Evolutionary conservation across 1,140 invertebrate genomes (phyloP).

Genomic region (Diploscapter pachys): DNA sequence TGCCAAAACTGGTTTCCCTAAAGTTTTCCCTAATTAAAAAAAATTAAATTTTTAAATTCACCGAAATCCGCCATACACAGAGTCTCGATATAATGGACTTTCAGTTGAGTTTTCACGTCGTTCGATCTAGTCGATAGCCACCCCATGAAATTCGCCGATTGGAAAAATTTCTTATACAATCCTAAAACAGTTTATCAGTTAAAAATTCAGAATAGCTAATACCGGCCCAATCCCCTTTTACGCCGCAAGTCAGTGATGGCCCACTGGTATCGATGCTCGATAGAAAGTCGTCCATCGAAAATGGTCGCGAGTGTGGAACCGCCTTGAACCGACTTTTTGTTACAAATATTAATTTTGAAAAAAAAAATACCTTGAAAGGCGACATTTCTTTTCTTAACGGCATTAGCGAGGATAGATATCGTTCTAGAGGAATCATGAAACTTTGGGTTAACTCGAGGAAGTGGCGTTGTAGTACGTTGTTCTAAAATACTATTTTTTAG

Average conservation of each 20-base stretch:
- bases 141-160: conserved; percentile 49
- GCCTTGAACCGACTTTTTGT: conserved; percentile 80
- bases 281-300: conserved; percentile 92
- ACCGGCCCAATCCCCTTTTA: conserved; percentile 91
- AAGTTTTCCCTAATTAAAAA: not conserved
- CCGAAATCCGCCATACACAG: conserved; percentile 50
- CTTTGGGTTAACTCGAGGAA: conserved; percentile 92
- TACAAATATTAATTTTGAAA: too few relatives aligned
- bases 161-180: conserved; percentile 48
- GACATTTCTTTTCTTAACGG: conserved; percentile 87
- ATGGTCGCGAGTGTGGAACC: conserved; percentile 81
- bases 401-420: conserved; percentile 95
- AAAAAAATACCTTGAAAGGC: conserved; percentile 22
- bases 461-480: conserved; percentile 78
- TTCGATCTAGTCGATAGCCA: conserved; percentile 44
- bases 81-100: conserved; percentile 46
- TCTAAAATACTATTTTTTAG: conserved; percentile 61
- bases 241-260: conserved; percentile 85
- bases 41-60: conserved; percentile 1
- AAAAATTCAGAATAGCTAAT: conserved; percentile 4
- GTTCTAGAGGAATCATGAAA: conserved; percentile 89
- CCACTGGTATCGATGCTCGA: conserved; percentile 80
- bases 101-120: conserved; percentile 49
- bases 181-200: conserved; percentile 16
- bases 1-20: conserved; percentile 28